Evolutionary conservation across 2,113 vertebrate genomes (phyloP), one percentile per base, ranked within the genome.

Genomic region (Lucifuga dentata): DNA sequence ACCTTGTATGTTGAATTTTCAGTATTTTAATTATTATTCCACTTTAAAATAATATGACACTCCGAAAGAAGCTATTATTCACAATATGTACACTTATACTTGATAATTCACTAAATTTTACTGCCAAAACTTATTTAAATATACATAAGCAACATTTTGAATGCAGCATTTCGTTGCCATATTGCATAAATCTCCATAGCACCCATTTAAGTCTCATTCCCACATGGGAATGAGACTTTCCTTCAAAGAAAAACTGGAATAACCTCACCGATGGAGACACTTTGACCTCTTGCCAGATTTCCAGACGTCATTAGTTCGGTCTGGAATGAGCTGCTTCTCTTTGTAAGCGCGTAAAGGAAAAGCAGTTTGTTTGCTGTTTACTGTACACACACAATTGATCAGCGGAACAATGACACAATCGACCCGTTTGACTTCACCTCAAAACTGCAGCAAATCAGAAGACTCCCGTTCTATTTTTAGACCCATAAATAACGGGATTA

Each of bases 401-500:
- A 60, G 50, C 20, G 19, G 48, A 80, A 85, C 83, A 81, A 73
- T 73, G 68, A 56, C 71, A 55, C 59, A 76, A 85, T 53, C 83
- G 70, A 86, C 68, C 62, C 71, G 61, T 76, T 85, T 88, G 85
- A 90, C 84, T 86, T 70, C 70, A 55, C 72, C 33, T 64, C 66
- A 65, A 38, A 56, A 41, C 38, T 21, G 35, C 26, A 35, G 53
- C 44, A 38, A 75, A 80, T 73, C 73, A 56, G 19, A 60, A 29
- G 48, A 26, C 46, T 68, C 35, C 33, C 8, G 12, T 64, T 62
- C 65, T 57, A 43, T 73, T 80, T 86, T 63, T 51, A 64, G 61
- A 56, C 59, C 82, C 35, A 59, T 72, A 71, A 72, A 57, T 67
- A 75, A 82, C 75, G 62, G 39, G 62, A 71, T 72, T 59, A 72